Evolutionary conservation across 2,888 invertebrate genomes (phyloP).

Genomic region (Drosophila gaucha): DNA sequence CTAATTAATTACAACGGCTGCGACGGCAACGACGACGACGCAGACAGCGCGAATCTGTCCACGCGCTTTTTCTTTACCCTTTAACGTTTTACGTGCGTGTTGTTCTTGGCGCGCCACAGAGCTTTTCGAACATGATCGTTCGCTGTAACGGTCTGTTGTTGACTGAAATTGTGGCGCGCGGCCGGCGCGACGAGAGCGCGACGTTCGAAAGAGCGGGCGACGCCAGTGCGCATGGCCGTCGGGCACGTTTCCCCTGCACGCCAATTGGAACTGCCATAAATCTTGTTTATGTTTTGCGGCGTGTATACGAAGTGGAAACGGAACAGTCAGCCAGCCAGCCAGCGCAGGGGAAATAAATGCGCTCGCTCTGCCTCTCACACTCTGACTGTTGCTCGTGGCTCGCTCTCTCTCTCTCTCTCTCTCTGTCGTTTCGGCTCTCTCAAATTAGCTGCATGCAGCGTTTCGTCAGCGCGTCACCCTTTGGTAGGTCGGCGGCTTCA

Average conservation of each 20-base stretch:
- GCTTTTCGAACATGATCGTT: conserved; percentile 80
- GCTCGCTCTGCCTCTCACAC: conserved; percentile 21
- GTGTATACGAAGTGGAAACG: conserved; percentile 55
- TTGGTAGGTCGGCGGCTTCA: conserved; percentile 46
- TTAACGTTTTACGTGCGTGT: conserved; percentile 39
- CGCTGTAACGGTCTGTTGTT: conserved; percentile 82
- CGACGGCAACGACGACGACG: conserved; percentile 27
- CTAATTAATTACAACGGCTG: conserved; percentile 72
- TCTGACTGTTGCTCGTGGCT: neutral
- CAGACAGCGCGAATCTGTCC: conserved; percentile 48
- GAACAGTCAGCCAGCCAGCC: conserved; percentile 41
- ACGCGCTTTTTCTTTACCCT: conserved; percentile 51
- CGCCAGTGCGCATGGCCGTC: conserved; percentile 36
- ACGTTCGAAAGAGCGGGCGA: conserved; percentile 17
- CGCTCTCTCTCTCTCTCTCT: neutral
- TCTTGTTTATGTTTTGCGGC: conserved; percentile 58
- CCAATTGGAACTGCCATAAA: conserved; percentile 66
- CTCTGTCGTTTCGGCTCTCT: conserved; percentile 7
- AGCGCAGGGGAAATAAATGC: conserved; percentile 61
- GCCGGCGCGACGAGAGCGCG: conserved; percentile 52
- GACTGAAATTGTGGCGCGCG: conserved; percentile 72
- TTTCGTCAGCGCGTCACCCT: conserved; percentile 68
- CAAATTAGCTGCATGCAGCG: conserved; percentile 58
- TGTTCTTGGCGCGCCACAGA: conserved; percentile 58
- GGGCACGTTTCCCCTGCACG: conserved; percentile 59